Base-by-base conservation (phyloP, 1,140 invertebrate genomes). In the Lineus longissimus region DNA sequence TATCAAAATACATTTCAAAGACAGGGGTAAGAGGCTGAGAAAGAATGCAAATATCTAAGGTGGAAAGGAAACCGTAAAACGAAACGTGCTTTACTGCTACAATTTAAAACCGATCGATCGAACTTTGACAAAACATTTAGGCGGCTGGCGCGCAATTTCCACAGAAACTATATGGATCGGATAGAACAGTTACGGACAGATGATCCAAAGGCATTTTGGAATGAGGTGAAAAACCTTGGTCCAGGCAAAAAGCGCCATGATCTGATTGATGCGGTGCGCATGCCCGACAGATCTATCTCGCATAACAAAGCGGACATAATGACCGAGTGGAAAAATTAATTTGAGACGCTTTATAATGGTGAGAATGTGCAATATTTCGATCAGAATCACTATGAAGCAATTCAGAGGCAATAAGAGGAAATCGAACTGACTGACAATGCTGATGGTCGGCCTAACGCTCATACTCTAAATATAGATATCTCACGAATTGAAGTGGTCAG, bases 141-240 rank as follows among this genome's bases (percentile, higher is more conserved):
- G 9, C n/a, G n/a, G n/a, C 9, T 27, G 19, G 47, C 6, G 25
- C 47, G 47, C 19, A 19, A 27, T 51, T 51, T 23, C n/a, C n/a
- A 51, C n/a, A 4, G 47, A 23, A 40, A 13, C 6, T 13, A 33
- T 1, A 43, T 33, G 4, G 40, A 65, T 36, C 55, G 64, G 43
- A 70, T 70, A n/a, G 66, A 68, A 30, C 29, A 55, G 19, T 47
- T 70, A 55, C 27, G 29, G 11, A 68, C 54, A 0, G 63, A 36
- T 2, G 55, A 66, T 43, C 64, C 64, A 11, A 63, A 60, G 1
- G 63, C 67, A 23, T 70, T 70, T 31, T 70, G 69, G 66, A 51
- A 55, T 0, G 59, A 68, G 19, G 66, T 70, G 2, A 33, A 61
- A 40, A 45, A 57, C 1, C 41, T 70, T 0, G 69, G 69, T 0